Base-by-base conservation (phyloP, 2,888 invertebrate genomes). In the Nysson spinosus region DNA sequence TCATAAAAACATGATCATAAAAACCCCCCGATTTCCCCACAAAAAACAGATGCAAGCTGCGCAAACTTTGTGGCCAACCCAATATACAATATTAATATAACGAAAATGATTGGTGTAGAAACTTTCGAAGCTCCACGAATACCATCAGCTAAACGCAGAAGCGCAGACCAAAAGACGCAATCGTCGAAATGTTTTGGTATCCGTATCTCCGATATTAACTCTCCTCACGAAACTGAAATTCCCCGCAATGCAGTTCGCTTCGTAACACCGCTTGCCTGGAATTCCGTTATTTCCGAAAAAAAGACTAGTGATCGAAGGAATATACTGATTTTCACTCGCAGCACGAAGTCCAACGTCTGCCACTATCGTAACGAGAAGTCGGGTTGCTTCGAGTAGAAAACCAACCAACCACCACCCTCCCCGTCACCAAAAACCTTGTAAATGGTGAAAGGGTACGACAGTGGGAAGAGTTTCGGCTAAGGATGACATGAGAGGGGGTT, bases 311-410 rank as follows among this genome's bases (percentile, higher is more conserved):
- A 37, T 60, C 57, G 54, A 58, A n/a, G 69, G 69, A 69, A 72
- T 72, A 60, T 67, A 64, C 67, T 75, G 75, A 75, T 75, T 72
- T 75, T 69, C 72, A 75, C 75, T 62, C 69, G 51, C 46, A 63
- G 66, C 75, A 72, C 75, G 75, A 69, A 72, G 55, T 56, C 56
- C 56, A 40, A 65, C 56, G 64, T 60, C 55, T 65, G 51, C 35
- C 55, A 35, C 20, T n/a, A 34, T 5, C 35, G 67, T 68, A 70
- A 75, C 67, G 64, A 66, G 62, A 43, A 61, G 56, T 46, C 69
- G 47, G 54, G 67, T 61, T 72, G 51, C 51, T 20, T 50, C 66
- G 52, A 63, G 60, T 50, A 66, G 58, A 75, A 69, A 58, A 58
- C 66, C 66, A 54, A 64, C 65, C 72, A 62, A 65, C 69, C n/a